Base-by-base conservation (phyloP, 2,888 invertebrate species). In the Seladonia tumulorum region DNA sequence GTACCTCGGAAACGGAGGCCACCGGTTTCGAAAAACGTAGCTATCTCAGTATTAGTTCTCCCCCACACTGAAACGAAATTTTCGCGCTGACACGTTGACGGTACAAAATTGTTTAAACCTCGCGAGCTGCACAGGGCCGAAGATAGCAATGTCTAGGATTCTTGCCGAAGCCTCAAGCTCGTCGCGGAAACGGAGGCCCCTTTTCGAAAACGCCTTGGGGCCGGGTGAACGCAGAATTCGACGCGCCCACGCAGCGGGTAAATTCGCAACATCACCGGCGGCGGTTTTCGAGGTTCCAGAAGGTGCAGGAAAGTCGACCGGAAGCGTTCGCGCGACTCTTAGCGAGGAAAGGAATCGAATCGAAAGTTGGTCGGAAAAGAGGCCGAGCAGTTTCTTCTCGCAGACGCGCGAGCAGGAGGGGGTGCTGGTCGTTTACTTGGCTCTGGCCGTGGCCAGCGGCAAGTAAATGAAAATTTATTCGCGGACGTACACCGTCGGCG, bases 391-490 rank as follows among this genome's bases (percentile, higher is more conserved):
- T 25, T 25, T 14, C 14, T 25, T 14, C 14, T 18, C 5, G 49
- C 14, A 14, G 25, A 29, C 16, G 14, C n/a, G n/a, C n/a, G n/a
- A n/a, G n/a, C n/a, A n/a, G n/a, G n/a, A n/a, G 12, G 16, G 25
- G 60, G 60, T 29, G 35, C 35, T 1, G 2, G 35, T 16, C 7
- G 25, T 8, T n/a, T n/a, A n/a, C n/a, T n/a, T 18, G 53, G 53
- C 53, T 49, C 49, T 53, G 7, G 22, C 49, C 14, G 35, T 14
- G 60, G 60, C 60, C 16, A 14, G 60, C 39, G 29, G 68, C 18
- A n/a, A 35, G 72, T 66, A 63, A 72, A 72, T 72, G 73, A 45
- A 73, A 73, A 79, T 73, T 73, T 79, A 73, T 79, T 79, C 72
- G 72, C 66, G 66, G 66, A 35, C 66, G 66, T 35, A 18, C 66